Evolutionary conservation across 92 coral and sea anemone species (phyloP), one percentile per base, ranked within the genome.

Genomic region (Porites evermanni): DNA sequence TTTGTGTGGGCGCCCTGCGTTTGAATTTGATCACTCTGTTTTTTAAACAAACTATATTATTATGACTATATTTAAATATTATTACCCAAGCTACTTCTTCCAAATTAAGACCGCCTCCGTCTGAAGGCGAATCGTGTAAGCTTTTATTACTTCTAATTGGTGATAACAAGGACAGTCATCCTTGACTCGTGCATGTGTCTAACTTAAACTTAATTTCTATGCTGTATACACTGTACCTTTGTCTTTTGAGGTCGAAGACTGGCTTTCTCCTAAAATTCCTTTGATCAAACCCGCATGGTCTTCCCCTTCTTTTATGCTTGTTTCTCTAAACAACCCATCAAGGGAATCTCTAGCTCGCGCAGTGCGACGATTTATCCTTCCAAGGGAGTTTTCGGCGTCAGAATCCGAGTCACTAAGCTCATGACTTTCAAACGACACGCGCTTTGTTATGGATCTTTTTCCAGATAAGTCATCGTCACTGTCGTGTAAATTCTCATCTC

Each of bases 351-450:
- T 77, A 38, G 75, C 75, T 64, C 61, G 64, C 16, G 70, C 72
- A 53, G 92, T 75, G 38, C 76, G 75, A 59, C 94, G 92, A 67
- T 92, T 92, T 7, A 81, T 64, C 82, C 89, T 89, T 23, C 95
- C 95, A 10, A 82, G 58, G 17, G 93, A 89, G 76, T 93, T 94
- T 58, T 94, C 98, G 7, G 71, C 96, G 72, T 94, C 96, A 0
- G 98, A 94, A 76, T 91, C 94, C 19, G 94, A 84, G 38, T 74
- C 80, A 8, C 84, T 78, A 50, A 79, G 77, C 32, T 88, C 76
- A 7, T 81, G 74, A 64, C 66, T 83, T 38, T 80, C 89, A 88
- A 94, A 94, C 56, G 96, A 92, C 72, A 93, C 96, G 21, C 93
- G 96, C 59, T 94, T 94, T 29, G 71, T 54, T 54, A 64, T 26